Evolutionary conservation across 2,797 vertebrate species (phyloP).

Genomic region (Lateolabrax maculatus): DNA sequence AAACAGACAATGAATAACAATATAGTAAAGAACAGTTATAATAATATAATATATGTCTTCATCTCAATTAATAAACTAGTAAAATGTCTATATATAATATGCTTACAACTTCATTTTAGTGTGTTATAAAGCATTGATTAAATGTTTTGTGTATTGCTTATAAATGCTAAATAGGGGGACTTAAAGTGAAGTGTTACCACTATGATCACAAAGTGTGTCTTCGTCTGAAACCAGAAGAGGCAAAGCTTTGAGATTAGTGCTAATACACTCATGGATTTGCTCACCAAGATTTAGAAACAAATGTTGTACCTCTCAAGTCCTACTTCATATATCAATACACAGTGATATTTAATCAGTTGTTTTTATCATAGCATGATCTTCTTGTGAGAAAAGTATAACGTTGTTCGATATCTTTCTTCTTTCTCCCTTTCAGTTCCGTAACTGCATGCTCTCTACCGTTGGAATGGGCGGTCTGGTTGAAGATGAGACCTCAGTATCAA

Average conservation of each 20-base stretch:
- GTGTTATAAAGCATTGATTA: not conserved
- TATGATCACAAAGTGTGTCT: too few relatives aligned
- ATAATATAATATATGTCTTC: too few relatives aligned
- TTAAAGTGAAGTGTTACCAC: too few relatives aligned
- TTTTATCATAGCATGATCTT: not conserved
- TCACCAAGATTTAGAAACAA: too few relatives aligned
- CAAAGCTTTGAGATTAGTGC: too few relatives aligned
- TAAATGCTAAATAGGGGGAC: not conserved
- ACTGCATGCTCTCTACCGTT: constrained; percentile 81
- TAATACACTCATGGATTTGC: too few relatives aligned
- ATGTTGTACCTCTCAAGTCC: too few relatives aligned
- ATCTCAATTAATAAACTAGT: too few relatives aligned
- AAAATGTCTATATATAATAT: too few relatives aligned
- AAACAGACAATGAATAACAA: not conserved
- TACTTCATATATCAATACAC: not conserved
- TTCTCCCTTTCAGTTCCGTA: constrained; percentile 52
- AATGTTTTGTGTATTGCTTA: not conserved
- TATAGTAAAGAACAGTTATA: not conserved
- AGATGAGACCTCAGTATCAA: constrained; percentile 82
- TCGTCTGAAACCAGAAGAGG: not conserved
- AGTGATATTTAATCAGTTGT: too few relatives aligned
- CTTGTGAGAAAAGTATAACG: not conserved
- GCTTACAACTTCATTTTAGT: not conserved
- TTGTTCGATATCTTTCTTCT: constrained; percentile 24
- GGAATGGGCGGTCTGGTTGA: constrained; percentile 86